Evolutionary conservation across 2,113 vertebrate genomes (phyloP).

Genomic region (Gallinago media): DNA sequence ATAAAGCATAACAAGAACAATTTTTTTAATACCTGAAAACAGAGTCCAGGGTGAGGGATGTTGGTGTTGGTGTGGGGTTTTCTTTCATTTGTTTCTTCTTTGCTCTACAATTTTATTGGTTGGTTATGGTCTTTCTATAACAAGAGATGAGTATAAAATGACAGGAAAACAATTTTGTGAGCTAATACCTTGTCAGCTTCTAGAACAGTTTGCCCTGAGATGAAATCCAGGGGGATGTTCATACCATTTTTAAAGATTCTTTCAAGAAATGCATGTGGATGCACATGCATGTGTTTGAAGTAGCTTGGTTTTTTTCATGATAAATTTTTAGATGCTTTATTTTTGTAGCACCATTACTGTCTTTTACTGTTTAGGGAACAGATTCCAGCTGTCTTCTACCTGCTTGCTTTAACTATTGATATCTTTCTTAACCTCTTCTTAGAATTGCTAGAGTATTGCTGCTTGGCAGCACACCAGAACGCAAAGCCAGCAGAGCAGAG

Average conservation of each 20-base stretch:
- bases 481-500: not conserved
- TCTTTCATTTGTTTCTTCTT: not conserved
- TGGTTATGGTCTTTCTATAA: not conserved
- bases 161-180: not conserved
- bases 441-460: not conserved
- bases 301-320: fast-evolving
- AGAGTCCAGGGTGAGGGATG: not conserved
- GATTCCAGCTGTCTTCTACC: constrained; percentile 14
- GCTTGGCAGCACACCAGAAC: not conserved
- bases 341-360: not conserved
- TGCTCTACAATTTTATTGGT: not conserved
- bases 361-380: constrained; percentile 46
- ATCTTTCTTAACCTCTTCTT: not conserved
- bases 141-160: not conserved
- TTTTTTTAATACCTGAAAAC: not conserved
- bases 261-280: not conserved
- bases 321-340: not conserved
- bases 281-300: not conserved
- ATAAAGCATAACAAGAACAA: not conserved
- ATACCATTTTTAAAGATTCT: not conserved
- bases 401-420: not conserved
- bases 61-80: not conserved
- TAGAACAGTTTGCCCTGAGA: not conserved
- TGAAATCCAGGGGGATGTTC: not conserved
- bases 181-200: not conserved